Evolutionary conservation across 2,888 invertebrate genomes (phyloP), one percentile per base, ranked within the genome.

Genomic region (Amiota minor): DNA sequence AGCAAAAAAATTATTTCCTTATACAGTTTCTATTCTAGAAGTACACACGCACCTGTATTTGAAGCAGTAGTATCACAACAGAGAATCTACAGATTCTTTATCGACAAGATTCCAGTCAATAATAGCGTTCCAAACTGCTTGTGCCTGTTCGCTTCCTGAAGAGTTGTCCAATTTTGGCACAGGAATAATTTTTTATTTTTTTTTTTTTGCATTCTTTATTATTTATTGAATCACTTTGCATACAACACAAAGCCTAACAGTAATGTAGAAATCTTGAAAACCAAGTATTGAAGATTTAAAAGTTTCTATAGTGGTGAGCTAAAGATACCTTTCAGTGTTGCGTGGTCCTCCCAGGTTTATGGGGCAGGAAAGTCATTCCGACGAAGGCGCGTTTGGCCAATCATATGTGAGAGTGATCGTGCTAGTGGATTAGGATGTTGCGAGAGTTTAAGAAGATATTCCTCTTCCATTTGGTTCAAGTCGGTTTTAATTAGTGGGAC

Each of bases 361-460:
- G 50, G 50, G 1, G 50, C 50, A 50, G n/a, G 50, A 1, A 50
- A n/a, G 1, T n/a, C 50, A 50, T 50, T 50, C 6, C 50, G 50
- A 50, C 50, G 6, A 2, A 50, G 6, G 50, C 50, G n/a, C 50
- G 50, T 4, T 1, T 11, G 11, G 50, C 50, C 4, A 4, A 11
- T 50, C 50, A 4, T 50, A 1, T 11, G 50, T 50, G 6, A 50
- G n/a, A 50, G 1, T 50, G 6, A 50, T 2, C 11, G n/a, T 3
- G 50, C 50, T 50, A 50, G n/a, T 50, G n/a, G 50, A 4, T 50
- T 50, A 50, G 50, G 50, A 50, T 50, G 4, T 50, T 50, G 50
- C 6, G 50, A 50, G 50, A 50, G 50, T 50, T 81, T 77, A 76
- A 74, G 80, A 81, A 82, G 80, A 83, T 79, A 77, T 77, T 81